Conservation (phyloP, 2,888 invertebrate genomes). For the Drosophila pullipes region DNA sequence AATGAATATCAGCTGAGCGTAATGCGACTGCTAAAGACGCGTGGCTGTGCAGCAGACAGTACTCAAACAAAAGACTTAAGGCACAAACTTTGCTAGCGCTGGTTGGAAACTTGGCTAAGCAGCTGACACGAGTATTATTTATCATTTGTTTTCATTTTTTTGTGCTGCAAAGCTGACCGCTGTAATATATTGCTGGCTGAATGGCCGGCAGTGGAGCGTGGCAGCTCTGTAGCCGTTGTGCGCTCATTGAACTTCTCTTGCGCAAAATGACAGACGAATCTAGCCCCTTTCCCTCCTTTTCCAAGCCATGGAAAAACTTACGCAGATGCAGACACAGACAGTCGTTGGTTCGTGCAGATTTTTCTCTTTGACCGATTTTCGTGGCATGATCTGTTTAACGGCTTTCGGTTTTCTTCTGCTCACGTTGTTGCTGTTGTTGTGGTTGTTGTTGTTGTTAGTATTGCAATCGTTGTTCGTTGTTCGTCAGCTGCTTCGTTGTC, state of each 20-base stretch:
- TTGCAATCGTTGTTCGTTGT: slow-evolving; percentile 24
- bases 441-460: slow-evolving; percentile 17
- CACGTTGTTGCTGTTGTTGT: slow-evolving; percentile 26
- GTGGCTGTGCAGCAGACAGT: slow-evolving; percentile 13
- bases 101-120: slow-evolving; percentile 48
- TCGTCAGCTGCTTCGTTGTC: slow-evolving; percentile 37
- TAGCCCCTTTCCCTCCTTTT: not conserved
- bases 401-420: slow-evolving; percentile 75
- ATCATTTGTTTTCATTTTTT: not conserved
- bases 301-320: slow-evolving; percentile 33
- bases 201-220: slow-evolving; percentile 65
- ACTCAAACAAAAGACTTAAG: slow-evolving; percentile 57
- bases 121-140: slow-evolving; percentile 18
- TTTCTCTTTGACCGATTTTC: slow-evolving; percentile 80
- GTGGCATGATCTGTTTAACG: slow-evolving; percentile 79
- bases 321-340: slow-evolving; percentile 38
- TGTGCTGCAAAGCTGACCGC: slow-evolving; percentile 18
- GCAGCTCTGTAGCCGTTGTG: slow-evolving; percentile 53
- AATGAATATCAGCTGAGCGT: slow-evolving; percentile 7
- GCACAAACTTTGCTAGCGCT: slow-evolving; percentile 50
- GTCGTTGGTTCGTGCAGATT: slow-evolving; percentile 62
- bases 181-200: slow-evolving; percentile 22
- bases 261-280: slow-evolving; percentile 63
- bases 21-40: not conserved
- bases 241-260: slow-evolving; percentile 79